Evolutionary conservation across 2,113 vertebrate species (phyloP), one percentile per base, ranked within the genome.

Genomic region (Anseranas semipalmata): DNA sequence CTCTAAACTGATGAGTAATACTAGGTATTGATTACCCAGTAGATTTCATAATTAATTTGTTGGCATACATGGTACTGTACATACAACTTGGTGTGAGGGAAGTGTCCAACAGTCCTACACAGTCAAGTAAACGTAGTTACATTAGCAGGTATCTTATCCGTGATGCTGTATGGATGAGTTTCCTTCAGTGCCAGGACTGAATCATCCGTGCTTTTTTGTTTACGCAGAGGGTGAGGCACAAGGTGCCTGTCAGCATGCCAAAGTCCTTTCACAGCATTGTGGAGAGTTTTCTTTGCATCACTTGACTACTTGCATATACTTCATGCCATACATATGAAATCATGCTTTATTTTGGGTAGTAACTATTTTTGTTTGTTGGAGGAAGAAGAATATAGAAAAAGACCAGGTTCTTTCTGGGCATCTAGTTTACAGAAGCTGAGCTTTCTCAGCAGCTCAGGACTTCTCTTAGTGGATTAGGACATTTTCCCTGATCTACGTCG

Each of bases 221-320:
- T 94, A n/a, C 48, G 92, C 58, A 87, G 43, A 87, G 95, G 96
- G 96, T 17, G 96, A 93, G 95, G 96, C 90, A 15, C 55, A 9
- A 46, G 76, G 10, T 65, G 88, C 48, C 75, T 71, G 19, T 4
- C 80, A 35, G 12, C 46, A 28, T 81, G 88, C 90, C 96, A 85
- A 89, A 90, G 93, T 75, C 90, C 93, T 94, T 32, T 37, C 85
- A 25, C 28, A 4, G 72, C 79, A 6, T 30, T 30, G 30, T 2
- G 12, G 7, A 46, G 27, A 27, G 65, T 35, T 89, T 75, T 75
- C 88, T 71, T 80, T 78, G 56, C 92, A 71, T 89, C 66, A 1
- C 32, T 89, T 56, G 76, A 41, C 62, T 85, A 7, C 58, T 79
- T 5, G 1, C 59, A 75, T 24, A 10, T 1, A 7, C 45, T 79